Conservation (phyloP, 2,888 invertebrate genomes). For the Hypomecis atomaria region DNA sequence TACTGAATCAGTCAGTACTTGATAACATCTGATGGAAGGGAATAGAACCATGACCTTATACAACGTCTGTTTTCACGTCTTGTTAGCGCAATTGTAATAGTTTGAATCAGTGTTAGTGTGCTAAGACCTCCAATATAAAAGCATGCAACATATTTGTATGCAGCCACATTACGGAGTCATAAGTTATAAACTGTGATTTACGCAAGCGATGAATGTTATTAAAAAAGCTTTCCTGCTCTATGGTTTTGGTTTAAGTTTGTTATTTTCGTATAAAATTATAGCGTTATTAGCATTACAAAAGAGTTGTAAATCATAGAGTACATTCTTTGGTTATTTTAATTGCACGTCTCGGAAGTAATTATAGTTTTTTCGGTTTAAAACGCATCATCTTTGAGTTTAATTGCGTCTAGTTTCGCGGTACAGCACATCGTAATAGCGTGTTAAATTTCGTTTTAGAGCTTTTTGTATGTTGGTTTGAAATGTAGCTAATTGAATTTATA, state of each 20-base stretch:
- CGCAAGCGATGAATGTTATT: constrained; percentile 12
- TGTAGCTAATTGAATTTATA: not conserved
- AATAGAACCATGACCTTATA: constrained; percentile 61
- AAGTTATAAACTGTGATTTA: constrained; percentile 11
- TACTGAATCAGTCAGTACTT: constrained; percentile 52
- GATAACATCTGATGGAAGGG: constrained; percentile 55
- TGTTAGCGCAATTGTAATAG: constrained; percentile 68
- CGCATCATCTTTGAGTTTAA: constrained; percentile 48
- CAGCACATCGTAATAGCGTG: constrained; percentile 46
- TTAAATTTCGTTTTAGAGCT: constrained; percentile 50
- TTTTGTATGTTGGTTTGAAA: constrained; percentile 38
- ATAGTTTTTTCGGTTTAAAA: constrained; percentile 43
- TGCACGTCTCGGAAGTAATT: constrained; percentile 41
- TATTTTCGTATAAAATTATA: constrained; percentile 8
- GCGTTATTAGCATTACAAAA: constrained; percentile 26
- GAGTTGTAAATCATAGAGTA: constrained; percentile 28
- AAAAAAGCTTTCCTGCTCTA: constrained; percentile 4
- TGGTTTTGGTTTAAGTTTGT: not conserved
- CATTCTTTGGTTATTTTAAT: constrained; percentile 41
- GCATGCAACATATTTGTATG: constrained; percentile 6
- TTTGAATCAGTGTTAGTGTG: constrained; percentile 46
- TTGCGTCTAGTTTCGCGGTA: constrained; percentile 49
- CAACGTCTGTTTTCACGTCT: constrained; percentile 59
- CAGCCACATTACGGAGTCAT: not conserved
- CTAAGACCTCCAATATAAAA: constrained; percentile 24